Evolutionary conservation across 1,140 invertebrate genomes (phyloP).

Genomic region (Stratiolaelaps scimitus): DNA sequence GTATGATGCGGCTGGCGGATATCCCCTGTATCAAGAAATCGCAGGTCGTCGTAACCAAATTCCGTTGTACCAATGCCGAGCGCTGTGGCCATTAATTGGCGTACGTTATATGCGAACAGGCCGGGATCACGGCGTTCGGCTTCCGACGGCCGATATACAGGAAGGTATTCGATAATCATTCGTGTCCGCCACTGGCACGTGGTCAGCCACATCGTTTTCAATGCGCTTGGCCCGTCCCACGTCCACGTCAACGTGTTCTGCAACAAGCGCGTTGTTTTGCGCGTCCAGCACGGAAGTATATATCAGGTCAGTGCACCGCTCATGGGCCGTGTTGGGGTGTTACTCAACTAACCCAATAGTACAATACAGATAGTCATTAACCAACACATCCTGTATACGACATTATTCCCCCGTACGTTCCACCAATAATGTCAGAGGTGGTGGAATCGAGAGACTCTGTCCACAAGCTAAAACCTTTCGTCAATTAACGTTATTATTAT

Average conservation of each 20-base stretch:
- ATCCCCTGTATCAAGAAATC: conserved; percentile 18
- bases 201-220: conserved; percentile 74
- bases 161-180: conserved; percentile 85
- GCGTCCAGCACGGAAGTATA: too few relatives aligned
- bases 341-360: too few relatives aligned
- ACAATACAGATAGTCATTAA: too few relatives aligned
- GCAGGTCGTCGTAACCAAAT: conserved; percentile 27
- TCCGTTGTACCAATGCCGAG: conserved; percentile 13
- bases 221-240: conserved; percentile 83
- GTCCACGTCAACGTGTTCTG: conserved; percentile 88
- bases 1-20: neutral
- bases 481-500: too few relatives aligned
- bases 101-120: conserved; percentile 77
- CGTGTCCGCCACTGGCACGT: conserved; percentile 75
- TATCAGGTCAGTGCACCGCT: neutral
- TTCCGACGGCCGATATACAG: conserved; percentile 73
- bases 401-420: too few relatives aligned
- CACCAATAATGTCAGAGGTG: too few relatives aligned
- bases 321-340: neutral
- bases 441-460: neutral
- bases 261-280: too few relatives aligned
- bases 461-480: neutral
- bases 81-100: conserved; percentile 62
- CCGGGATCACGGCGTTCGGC: conserved; percentile 74
- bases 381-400: too few relatives aligned